Percentiles rank a stretch among this genome's conserved stretches.
Evolutionary conservation across 2,113 vertebrate genomes (phyloP).

Genomic region (Callipepla californica): DNA sequence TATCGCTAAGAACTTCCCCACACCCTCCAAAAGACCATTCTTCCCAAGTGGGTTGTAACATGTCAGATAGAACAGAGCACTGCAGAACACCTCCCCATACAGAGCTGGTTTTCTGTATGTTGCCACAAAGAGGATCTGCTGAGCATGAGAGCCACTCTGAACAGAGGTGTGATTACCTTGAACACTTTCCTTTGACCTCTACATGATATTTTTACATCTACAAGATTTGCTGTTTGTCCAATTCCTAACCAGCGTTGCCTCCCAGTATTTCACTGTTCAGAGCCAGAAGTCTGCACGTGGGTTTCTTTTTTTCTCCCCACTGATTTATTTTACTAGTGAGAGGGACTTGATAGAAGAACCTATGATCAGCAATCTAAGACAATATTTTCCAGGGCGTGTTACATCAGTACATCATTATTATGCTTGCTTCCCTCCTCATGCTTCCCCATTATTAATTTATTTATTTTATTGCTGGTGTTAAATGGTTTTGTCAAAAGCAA

Average conservation of each 20-base stretch:
- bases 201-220: neutral
- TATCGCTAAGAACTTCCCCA: neutral
- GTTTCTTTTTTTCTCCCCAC: neutral
- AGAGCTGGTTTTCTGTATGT: neutral
- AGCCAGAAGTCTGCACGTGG: neutral
- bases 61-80: neutral
- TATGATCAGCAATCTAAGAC: rapidly evolving
- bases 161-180: neutral
- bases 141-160: neutral
- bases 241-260: neutral
- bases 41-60: neutral
- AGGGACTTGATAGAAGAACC: neutral
- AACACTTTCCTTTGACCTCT: neutral
- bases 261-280: neutral
- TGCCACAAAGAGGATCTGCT: neutral
- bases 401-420: neutral
- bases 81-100: neutral
- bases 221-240: neutral
- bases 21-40: rapidly evolving
- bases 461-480: conserved; percentile 64
- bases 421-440: neutral
- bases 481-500: conserved; percentile 69
- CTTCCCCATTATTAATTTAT: conserved; percentile 3
- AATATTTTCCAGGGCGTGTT: neutral
- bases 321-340: neutral